Conservation (phyloP, 2,888 invertebrate genomes). For the Erynnis tages region DNA sequence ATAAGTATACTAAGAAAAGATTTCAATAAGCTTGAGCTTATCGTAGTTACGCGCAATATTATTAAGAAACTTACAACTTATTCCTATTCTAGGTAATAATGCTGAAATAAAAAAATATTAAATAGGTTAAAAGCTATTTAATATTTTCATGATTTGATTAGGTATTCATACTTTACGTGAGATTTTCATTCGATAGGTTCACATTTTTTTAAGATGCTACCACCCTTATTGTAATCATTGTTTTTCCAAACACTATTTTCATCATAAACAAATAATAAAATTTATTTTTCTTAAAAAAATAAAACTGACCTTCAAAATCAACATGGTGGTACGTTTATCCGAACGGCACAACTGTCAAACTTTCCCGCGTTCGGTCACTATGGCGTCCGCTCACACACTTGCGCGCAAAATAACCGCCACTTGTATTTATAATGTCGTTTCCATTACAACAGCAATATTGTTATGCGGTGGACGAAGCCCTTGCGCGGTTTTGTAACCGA, state of each 20-base stretch:
- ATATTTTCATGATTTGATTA: no score
- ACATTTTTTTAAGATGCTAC: no score
- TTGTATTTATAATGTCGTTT: constrained; percentile 78
- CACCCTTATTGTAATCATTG: no score
- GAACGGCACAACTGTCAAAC: constrained; percentile 54
- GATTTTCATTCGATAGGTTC: no score
- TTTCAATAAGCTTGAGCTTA: no score
- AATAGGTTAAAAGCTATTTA: no score
- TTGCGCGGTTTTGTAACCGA: constrained; percentile 64
- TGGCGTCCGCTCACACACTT: constrained; percentile 60
- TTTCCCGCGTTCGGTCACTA: constrained; percentile 62
- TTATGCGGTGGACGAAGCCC: constrained; percentile 67
- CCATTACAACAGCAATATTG: constrained; percentile 69
- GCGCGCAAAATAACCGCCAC: constrained; percentile 52
- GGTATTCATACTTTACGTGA: no score
- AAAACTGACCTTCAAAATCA: constrained; percentile 72
- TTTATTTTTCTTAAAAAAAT: constrained; percentile 24
- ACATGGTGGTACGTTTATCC: constrained; percentile 56
- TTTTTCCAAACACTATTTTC: constrained; percentile 1
- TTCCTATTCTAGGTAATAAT: no score
- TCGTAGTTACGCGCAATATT: no score
- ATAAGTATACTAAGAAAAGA: no score
- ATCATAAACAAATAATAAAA: neutral
- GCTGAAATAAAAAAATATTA: no score
- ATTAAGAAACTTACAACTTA: no score